phyloP scores from a whole-genome alignment of 2,113 vertebrate species.

The Phalacrocorax carbo region DNA sequence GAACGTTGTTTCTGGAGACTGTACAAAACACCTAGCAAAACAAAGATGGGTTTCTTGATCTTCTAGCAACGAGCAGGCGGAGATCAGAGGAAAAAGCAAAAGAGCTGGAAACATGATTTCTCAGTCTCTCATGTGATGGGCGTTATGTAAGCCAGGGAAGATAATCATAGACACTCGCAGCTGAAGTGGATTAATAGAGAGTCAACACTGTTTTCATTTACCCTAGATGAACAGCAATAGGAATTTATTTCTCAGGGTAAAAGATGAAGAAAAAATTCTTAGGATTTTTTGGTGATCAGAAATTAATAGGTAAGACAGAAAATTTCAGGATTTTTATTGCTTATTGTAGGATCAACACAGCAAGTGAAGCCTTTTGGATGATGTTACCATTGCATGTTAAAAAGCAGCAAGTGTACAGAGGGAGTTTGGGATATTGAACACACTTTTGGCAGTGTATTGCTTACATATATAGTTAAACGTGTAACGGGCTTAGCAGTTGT shows the following conservation, averaged over 20 bases:
- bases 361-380: background rate
- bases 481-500: background rate
- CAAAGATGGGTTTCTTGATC: background rate
- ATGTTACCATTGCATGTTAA: background rate
- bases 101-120: background rate
- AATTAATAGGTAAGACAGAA: background rate
- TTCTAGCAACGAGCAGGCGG: fast-evolving
- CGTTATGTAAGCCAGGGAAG: background rate
- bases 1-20: background rate
- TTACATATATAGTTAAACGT: background rate
- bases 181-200: background rate
- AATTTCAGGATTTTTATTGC: background rate
- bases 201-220: background rate
- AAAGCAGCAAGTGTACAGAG: background rate
- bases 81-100: background rate
- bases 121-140: background rate
- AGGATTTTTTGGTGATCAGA: background rate
- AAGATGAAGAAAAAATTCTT: background rate
- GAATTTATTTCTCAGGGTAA: background rate
- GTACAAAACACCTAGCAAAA: background rate
- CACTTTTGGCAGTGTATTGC: fast-evolving
- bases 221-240: fast-evolving
- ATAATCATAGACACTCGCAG: background rate
- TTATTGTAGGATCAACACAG: background rate
- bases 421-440: background rate